Percentiles rank a stretch among this genome's conserved stretches.
Evolutionary conservation across 2,888 invertebrate genomes (phyloP).

Genomic region (Acleris sparsana): DNA sequence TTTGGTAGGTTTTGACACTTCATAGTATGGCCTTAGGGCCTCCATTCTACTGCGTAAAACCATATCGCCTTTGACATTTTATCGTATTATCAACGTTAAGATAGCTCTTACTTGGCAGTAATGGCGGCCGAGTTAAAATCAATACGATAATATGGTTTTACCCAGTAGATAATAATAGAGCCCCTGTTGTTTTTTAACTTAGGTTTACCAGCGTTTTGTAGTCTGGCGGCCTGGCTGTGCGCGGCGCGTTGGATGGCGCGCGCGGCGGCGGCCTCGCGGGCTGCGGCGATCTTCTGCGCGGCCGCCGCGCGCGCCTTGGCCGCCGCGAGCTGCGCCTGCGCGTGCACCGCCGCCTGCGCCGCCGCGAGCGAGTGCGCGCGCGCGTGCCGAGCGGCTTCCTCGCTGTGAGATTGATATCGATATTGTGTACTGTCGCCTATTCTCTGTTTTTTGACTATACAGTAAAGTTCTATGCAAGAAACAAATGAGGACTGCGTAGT

Average conservation of each 20-base stretch:
- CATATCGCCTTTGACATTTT: too few relatives aligned
- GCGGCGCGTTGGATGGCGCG: constrained; percentile 88
- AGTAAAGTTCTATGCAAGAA: too few relatives aligned
- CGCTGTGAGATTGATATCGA: constrained; percentile 56
- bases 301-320: constrained; percentile 88
- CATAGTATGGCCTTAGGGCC: too few relatives aligned
- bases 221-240: constrained; percentile 87
- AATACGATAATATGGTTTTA: too few relatives aligned
- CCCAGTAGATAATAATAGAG: too few relatives aligned
- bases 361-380: constrained; percentile 87
- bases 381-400: constrained; percentile 87
- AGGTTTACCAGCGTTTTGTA: constrained; percentile 85
- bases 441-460: too few relatives aligned
- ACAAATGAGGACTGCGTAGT: too few relatives aligned
- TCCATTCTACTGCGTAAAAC: too few relatives aligned
- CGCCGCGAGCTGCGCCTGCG: constrained; percentile 88
- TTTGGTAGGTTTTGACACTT: too few relatives aligned
- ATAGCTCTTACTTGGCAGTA: too few relatives aligned
- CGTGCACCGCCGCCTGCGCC: constrained; percentile 85
- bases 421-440: neutral
- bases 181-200: neutral
- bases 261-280: constrained; percentile 89
- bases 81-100: too few relatives aligned
- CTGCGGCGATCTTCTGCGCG: constrained; percentile 88
- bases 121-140: too few relatives aligned